A percentile compares a stretch with the other conserved stretches of the same genome.
phyloP scores from a whole-genome alignment of 2,888 invertebrate species.

The Ligdia adustata region DNA sequence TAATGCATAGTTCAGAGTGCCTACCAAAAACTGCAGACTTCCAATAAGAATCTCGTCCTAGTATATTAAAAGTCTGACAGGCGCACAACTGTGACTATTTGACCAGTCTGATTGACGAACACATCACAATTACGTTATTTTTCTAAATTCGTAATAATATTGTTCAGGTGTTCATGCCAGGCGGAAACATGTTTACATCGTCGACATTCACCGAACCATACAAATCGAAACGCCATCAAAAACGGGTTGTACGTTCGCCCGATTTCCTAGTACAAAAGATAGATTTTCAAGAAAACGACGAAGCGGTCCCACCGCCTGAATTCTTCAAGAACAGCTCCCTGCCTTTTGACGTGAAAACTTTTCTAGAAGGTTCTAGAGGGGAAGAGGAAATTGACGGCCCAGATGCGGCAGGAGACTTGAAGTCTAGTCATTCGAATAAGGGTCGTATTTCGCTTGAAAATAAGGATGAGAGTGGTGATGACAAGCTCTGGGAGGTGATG shows the following conservation, averaged over 20 bases:
- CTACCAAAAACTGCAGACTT: too few species aligned
- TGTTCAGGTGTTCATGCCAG: conserved; percentile 70
- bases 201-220: conserved; percentile 62
- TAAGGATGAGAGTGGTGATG: conserved; percentile 53
- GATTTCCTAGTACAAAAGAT: conserved; percentile 60
- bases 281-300: conserved; percentile 63
- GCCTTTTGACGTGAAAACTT: conserved; percentile 59
- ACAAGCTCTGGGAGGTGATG: conserved; percentile 73
- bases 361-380: conserved; percentile 51
- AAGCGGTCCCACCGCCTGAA: conserved; percentile 55
- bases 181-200: conserved; percentile 37
- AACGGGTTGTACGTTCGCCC: conserved; percentile 51
- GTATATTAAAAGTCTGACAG: too few species aligned
- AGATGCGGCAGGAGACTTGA: conserved; percentile 46
- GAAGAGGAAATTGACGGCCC: conserved; percentile 60
- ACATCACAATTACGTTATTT: too few species aligned
- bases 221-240: conserved; percentile 45
- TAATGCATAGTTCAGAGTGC: too few species aligned
- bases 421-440: conserved; percentile 53
- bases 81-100: too few species aligned
- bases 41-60: too few species aligned
- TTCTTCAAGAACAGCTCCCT: conserved; percentile 70
- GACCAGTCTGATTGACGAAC: too few species aligned
- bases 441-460: background rate
- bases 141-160: background rate